Conservation (phyloP, 2,797 vertebrate genomes). For the Darevskia mixta region DNA sequence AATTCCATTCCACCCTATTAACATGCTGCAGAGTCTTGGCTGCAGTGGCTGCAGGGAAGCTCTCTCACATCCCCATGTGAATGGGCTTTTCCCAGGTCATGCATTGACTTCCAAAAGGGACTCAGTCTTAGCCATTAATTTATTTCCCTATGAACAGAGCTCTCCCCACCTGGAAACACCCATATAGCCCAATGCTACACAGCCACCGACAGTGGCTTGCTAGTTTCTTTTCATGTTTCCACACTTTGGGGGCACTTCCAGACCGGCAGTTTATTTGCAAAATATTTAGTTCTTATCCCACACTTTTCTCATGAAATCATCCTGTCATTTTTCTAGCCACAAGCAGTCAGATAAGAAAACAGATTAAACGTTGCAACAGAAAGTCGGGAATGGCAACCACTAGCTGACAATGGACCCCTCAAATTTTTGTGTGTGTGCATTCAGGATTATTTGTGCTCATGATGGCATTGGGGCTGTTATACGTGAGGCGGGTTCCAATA, state of each 20-base stretch:
- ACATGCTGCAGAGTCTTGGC: neutral
- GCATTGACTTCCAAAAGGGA: neutral
- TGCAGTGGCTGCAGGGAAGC: neutral
- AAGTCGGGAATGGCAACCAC: too few relatives aligned
- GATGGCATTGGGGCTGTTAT: too few relatives aligned
- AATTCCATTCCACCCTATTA: neutral
- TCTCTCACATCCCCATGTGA: neutral
- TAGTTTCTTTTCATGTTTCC: neutral
- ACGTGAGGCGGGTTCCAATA: too few relatives aligned
- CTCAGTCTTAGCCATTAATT: neutral
- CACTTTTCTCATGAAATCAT: too few relatives aligned
- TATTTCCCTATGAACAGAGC: neutral
- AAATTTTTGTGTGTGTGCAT: too few relatives aligned
- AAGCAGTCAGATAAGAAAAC: too few relatives aligned
- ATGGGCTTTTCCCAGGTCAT: neutral
- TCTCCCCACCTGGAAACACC: neutral
- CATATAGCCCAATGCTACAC: neutral
- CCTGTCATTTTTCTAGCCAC: too few relatives aligned
- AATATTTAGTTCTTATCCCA: too few relatives aligned
- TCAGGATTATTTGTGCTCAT: too few relatives aligned
- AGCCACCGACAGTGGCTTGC: neutral
- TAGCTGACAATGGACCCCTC: too few relatives aligned
- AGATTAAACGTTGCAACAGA: too few relatives aligned
- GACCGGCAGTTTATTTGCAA: too few relatives aligned
- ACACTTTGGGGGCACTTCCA: neutral